A percentile compares a stretch with the other conserved stretches of the same genome.
Conservation (phyloP, 1,140 invertebrate species). For the Lepidurus apus region DNA sequence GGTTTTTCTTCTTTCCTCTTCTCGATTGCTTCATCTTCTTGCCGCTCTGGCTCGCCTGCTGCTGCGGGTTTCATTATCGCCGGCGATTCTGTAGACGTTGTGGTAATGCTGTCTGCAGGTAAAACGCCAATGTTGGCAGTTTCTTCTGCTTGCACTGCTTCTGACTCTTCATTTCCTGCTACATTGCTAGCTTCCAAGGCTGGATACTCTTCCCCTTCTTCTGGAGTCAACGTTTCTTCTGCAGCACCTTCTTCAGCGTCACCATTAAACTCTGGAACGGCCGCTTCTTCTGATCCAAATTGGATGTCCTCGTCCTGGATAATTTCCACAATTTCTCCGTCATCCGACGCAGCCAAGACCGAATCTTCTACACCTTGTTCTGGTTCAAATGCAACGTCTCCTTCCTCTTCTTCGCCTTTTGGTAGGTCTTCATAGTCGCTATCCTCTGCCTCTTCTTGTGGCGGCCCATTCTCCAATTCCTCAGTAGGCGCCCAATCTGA, state of each 20-base stretch:
- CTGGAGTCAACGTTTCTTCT: constrained; percentile 1
- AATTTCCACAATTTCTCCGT: not conserved
- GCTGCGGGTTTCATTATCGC: not conserved
- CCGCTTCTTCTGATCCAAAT: not conserved
- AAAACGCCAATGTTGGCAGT: not conserved
- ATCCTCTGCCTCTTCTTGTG: constrained; percentile 20
- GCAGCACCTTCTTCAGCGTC: constrained; percentile 23
- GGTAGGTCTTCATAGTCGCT: constrained; percentile 25
- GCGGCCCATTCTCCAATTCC: not conserved
- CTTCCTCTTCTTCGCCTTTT: constrained; percentile 23
- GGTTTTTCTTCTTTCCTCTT: not conserved
- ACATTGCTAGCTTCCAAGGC: not conserved
- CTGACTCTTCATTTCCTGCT: not conserved
- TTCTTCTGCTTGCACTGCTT: constrained; percentile 23
- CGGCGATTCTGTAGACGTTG: not conserved
- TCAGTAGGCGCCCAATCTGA: not conserved
- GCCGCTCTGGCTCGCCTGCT: not conserved
- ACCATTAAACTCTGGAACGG: not conserved
- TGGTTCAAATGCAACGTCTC: constrained; percentile 6
- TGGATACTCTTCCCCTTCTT: not conserved
- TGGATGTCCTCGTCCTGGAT: not conserved
- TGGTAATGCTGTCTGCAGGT: not conserved
- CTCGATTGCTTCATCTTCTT: not conserved
- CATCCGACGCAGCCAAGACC: not conserved
- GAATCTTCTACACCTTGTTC: not conserved